phyloP scores from a whole-genome alignment of 2,797 vertebrate species.

The Bradypus variegatus region DNA sequence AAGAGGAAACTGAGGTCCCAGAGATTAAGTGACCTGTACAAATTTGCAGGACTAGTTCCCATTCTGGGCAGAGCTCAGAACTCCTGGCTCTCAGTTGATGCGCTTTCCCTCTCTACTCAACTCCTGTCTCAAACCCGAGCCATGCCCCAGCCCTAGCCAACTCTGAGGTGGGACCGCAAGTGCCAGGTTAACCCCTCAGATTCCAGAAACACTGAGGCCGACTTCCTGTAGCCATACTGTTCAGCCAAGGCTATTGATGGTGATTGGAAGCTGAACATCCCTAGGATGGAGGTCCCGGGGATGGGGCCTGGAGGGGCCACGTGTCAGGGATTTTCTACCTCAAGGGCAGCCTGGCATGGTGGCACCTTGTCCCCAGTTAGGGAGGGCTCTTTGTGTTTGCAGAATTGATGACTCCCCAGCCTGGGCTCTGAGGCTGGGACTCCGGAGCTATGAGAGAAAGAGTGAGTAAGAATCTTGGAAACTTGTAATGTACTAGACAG shows the following conservation, averaged over 20 bases:
- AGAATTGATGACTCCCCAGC: neutral
- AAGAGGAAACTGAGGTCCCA: conserved; percentile 23
- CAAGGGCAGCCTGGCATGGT: neutral
- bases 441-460: neutral
- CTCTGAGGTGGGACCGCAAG: conserved; percentile 28
- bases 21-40: neutral
- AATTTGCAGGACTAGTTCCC: conserved; percentile 17
- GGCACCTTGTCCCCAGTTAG: neutral
- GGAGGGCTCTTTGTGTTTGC: neutral
- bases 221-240: neutral
- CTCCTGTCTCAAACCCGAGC: conserved; percentile 32
- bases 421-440: neutral
- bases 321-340: neutral
- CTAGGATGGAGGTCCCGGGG: neutral
- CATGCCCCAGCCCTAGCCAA: conserved; percentile 16
- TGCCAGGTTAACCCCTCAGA: conserved; percentile 39
- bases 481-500: neutral
- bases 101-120: conserved; percentile 33
- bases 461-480: neutral
- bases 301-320: neutral
- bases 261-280: neutral
- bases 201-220: neutral
- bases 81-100: conserved; percentile 17
- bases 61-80: conserved; percentile 15
- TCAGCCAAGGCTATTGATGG: neutral